Base-by-base conservation (phyloP, 2,888 invertebrate species). In the Drosophila mayaguana region DNA sequence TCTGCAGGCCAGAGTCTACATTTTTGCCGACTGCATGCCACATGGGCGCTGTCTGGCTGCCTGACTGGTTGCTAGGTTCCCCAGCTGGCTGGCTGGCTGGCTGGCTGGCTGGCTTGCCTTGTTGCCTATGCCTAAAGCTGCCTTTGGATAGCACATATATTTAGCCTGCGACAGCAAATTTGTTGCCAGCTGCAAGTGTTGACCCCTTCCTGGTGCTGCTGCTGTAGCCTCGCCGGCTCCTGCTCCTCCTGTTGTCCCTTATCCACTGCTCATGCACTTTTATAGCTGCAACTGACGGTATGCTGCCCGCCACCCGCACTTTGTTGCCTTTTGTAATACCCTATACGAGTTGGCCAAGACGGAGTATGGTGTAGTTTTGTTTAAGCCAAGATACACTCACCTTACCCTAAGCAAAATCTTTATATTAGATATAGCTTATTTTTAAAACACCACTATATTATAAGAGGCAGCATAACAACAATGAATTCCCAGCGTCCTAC, bases 141-240 rank as follows among this genome's bases (percentile, higher is more conserved):
- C 71, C 76, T 22, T 25, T 67, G 53, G 32, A 70, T 63, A 55
- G 72, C 81, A 83, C 60, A 86, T 86, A 86, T 86, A 86, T 83
- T 83, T 83, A 42, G 72, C 69, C 50, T 62, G 83, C 68, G 72
- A 66, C 81, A 86, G 83, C 86, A 78, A 73, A 81, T 83, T 83
- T 86, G 79, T 86, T 74, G 77, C 86, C 48, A 51, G 46, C 64
- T 72, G 72, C 70, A 56, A 43, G 38, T 51, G 60, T 42, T 32
- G 36, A 60, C 60, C 14, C 11, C 38, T 28, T 42, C 51, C 43
- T 42, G 38, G 12, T 43, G 43, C 6, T 20, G 18, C 42, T 25
- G 25, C 28, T 48, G 48, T 2, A 56, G 36, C 46, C 46, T 57
- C 25, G 8, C 22, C 43, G 6, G 43, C 43, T 20, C 22, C 22